A percentile compares a stretch with the other conserved stretches of the same genome.
Evolutionary conservation across 2,797 vertebrate species (phyloP).

Genomic region (Neostethus bicornis): DNA sequence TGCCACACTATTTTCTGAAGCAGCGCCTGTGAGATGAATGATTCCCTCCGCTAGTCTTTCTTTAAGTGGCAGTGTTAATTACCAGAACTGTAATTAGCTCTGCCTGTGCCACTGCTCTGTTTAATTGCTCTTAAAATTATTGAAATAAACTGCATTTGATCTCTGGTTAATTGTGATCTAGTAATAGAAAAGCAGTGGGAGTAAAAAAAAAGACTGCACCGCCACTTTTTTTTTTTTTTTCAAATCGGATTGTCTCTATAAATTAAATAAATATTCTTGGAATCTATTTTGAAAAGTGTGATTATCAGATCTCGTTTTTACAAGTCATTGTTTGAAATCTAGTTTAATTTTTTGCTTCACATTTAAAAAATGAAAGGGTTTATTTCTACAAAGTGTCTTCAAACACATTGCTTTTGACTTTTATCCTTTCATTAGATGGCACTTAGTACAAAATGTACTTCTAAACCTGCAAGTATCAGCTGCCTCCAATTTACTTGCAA

Average conservation of each 20-base stretch:
- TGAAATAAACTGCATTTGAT: slow-evolving; percentile 31
- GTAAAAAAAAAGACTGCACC: background rate
- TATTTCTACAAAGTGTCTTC: too few relatives aligned
- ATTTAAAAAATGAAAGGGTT: too few relatives aligned
- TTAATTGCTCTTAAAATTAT: slow-evolving; percentile 34
- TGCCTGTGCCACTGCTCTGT: slow-evolving; percentile 15
- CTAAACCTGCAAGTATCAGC: background rate
- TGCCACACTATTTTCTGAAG: background rate
- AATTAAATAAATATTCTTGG: too few relatives aligned
- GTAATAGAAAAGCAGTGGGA: background rate
- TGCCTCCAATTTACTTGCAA: background rate
- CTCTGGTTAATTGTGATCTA: slow-evolving; percentile 11
- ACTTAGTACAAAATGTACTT: too few relatives aligned
- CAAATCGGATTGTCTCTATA: too few relatives aligned
- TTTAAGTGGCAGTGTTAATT: slow-evolving; percentile 44
- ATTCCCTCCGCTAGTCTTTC: slow-evolving; percentile 13
- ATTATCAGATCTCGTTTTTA: too few relatives aligned
- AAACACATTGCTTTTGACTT: background rate
- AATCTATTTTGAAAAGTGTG: too few relatives aligned
- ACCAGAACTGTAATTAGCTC: slow-evolving; percentile 46
- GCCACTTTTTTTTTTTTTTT: background rate
- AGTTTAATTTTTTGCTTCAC: too few relatives aligned
- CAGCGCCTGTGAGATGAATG: slow-evolving; percentile 9
- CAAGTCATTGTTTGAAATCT: too few relatives aligned
- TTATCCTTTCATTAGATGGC: background rate